These are phyloP conservation scores for Boulengerochromis microlepis DNA, from an alignment of 2,113 vertebrate genomes.

Conservation along the genomic window DNA sequence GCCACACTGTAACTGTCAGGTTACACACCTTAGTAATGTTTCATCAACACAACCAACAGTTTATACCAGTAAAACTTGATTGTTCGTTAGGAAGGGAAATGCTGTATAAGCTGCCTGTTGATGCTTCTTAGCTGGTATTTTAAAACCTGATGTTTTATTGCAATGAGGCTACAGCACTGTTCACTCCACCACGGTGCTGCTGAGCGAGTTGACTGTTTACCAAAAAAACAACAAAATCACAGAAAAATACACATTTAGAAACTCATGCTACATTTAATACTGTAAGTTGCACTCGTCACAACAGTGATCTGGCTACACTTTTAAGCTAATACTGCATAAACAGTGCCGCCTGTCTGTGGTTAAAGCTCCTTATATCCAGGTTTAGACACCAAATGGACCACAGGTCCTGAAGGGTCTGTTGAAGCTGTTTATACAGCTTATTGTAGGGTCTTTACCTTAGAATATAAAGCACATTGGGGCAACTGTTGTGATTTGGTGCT, in stretches of 20 bases:
- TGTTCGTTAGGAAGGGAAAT: neutral
- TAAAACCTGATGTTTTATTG: neutral
- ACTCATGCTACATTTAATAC: neutral
- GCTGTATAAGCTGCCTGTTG: neutral
- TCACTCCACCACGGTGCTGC: neutral
- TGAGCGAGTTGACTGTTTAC: neutral
- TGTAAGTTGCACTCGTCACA: neutral
- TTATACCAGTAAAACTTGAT: neutral
- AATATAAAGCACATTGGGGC: neutral
- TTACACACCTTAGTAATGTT: neutral
- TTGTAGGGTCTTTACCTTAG: neutral
- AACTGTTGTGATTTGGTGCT: neutral
- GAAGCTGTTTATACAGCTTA: neutral
- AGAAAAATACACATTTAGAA: neutral
- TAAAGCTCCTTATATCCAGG: neutral
- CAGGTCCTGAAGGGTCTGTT: neutral
- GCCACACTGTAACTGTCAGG: neutral
- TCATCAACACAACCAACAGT: neutral
- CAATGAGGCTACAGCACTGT: rapidly evolving
- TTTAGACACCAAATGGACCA: neutral
- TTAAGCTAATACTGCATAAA: neutral
- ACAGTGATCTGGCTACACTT: neutral
- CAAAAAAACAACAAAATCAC: neutral
- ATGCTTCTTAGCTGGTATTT: neutral
- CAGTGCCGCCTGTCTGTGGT: neutral